Evolutionary conservation across 2,113 vertebrate genomes (phyloP).

Genomic region (Tiliqua scincoides): DNA sequence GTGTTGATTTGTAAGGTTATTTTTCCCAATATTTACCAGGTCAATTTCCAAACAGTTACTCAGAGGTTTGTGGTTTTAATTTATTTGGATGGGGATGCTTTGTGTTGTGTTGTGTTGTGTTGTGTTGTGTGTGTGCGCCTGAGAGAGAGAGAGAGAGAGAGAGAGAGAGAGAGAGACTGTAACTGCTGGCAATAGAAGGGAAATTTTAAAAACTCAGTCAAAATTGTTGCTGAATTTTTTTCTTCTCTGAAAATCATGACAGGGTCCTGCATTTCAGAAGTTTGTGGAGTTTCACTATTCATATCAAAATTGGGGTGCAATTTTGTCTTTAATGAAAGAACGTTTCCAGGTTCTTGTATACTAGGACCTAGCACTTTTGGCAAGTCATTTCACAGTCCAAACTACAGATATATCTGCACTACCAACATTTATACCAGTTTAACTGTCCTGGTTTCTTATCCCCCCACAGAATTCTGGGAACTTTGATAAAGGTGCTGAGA

Average conservation of each 20-base stretch:
- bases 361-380: background rate
- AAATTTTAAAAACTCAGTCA: conserved; percentile 30
- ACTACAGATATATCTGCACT: background rate
- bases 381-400: background rate
- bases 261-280: conserved; percentile 17
- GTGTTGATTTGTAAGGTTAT: background rate
- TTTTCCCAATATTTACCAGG: conserved; percentile 25
- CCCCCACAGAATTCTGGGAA: background rate
- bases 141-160: background rate
- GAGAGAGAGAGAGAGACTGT: background rate
- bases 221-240: conserved; percentile 6
- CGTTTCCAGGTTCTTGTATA: background rate
- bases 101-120: conserved; percentile 27
- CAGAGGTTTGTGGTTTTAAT: conserved; percentile 38
- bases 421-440: background rate
- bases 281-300: background rate
- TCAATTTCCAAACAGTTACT: conserved; percentile 48
- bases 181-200: background rate
- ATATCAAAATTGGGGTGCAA: background rate
- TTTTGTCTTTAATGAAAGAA: background rate
- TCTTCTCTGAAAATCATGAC: conserved; percentile 20
- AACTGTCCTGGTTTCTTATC: background rate
- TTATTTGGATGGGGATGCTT: conserved; percentile 26
- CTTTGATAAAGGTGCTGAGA: background rate
- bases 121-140: background rate